Conservation (phyloP, 1,140 invertebrate species). For the Drosophila triauraria region DNA sequence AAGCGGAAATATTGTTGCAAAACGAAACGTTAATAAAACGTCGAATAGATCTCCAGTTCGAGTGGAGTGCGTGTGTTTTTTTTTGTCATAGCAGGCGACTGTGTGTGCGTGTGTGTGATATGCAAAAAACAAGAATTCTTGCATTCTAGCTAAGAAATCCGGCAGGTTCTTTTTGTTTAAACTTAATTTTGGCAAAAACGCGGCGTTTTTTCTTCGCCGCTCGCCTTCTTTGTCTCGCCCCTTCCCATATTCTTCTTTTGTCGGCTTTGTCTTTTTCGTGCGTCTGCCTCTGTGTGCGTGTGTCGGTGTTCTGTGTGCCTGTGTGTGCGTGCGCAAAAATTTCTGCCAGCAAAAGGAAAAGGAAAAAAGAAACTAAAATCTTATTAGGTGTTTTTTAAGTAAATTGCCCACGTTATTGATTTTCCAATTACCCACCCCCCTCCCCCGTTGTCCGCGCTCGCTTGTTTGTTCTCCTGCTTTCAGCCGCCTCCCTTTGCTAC, state of each 20-base stretch:
- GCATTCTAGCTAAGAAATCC: conserved; percentile 2
- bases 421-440: conserved; percentile 27
- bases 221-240: conserved; percentile 47
- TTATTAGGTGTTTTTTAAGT: conserved; percentile 38
- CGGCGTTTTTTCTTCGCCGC: conserved; percentile 24
- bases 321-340: conserved; percentile 18
- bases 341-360: conserved; percentile 9
- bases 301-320: conserved; percentile 14
- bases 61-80: conserved; percentile 16
- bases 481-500: conserved; percentile 13
- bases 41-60: background rate
- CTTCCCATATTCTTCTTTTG: conserved; percentile 26
- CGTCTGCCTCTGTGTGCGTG: conserved; percentile 28
- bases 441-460: background rate
- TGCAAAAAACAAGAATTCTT: conserved; percentile 19
- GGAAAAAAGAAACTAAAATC: conserved; percentile 30
- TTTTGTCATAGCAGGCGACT: background rate
- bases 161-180: conserved; percentile 3
- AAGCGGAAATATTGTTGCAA: background rate
- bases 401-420: conserved; percentile 49
- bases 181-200: conserved; percentile 13
- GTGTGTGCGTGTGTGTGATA: conserved; percentile 19
- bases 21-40: background rate
- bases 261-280: conserved; percentile 56
- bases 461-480: background rate